phyloP scores from a whole-genome alignment of 1,140 invertebrate genomes.

The Orchesella cincta region DNA sequence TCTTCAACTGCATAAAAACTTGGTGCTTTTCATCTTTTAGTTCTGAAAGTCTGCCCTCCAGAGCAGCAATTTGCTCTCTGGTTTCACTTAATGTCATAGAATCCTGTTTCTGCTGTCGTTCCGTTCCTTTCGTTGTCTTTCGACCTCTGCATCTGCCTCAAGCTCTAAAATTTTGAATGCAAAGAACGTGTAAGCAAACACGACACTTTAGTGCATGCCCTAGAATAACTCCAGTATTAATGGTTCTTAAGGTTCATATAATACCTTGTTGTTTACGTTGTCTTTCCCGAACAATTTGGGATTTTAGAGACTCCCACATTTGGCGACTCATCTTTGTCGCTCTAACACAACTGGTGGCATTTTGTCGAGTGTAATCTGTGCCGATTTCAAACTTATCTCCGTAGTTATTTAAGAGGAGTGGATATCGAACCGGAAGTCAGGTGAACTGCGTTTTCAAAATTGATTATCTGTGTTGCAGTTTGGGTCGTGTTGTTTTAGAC shows the following conservation, averaged over 20 bases:
- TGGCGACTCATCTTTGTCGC: conserved; percentile 73
- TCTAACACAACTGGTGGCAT: conserved; percentile 61
- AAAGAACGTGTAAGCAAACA: no score
- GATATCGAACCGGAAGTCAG: no score
- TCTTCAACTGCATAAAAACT: conserved; percentile 87
- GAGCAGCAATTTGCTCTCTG: conserved; percentile 78
- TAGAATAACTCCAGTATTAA: neutral
- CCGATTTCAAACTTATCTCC: no score
- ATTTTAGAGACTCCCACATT: conserved; percentile 84
- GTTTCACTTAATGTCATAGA: conserved; percentile 89
- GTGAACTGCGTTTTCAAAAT: no score
- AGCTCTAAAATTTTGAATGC: no score
- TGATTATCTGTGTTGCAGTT: no score
- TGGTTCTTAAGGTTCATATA: neutral
- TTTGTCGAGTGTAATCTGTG: no score
- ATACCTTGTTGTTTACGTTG: conserved; percentile 85
- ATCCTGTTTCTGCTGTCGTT: conserved; percentile 87
- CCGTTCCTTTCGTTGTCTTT: conserved; percentile 82
- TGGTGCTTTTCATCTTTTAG: conserved; percentile 90
- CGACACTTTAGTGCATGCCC: neutral
- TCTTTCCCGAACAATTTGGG: conserved; percentile 81
- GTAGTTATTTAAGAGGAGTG: no score
- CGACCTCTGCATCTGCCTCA: conserved; percentile 86
- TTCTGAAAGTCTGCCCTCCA: conserved; percentile 75
- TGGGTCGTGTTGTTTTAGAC: no score